Base-by-base conservation (phyloP, 2,888 invertebrate species). In the Ennomos fuscantarius region DNA sequence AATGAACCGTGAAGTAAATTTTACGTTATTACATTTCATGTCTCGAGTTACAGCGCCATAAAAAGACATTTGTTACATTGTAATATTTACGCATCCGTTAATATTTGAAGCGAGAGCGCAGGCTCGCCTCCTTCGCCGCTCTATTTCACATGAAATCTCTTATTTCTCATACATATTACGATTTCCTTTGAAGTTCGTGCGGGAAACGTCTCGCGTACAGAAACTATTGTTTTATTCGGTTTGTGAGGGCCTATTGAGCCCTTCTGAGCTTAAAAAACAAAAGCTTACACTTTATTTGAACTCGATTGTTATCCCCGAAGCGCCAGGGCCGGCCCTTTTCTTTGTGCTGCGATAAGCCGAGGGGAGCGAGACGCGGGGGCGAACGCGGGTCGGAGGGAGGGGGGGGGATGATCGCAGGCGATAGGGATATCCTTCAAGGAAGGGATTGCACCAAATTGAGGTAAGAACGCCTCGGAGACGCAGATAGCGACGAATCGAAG, bases 281-380 rank as follows among this genome's bases (percentile, higher is more conserved):
- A 73, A 69, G 70, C 67, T 68, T 73, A 70, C 66, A 74, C 70
- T 75, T 78, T 78, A 81, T 81, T 78, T 75, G 73, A 73, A 74
- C 63, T 73, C 72, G 66, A 76, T 76, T 76, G 77, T 73, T 68
- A 70, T 68, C 73, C 64, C 43, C 53, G 42, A 43, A 44, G 55
- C 56, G 56, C 57, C 52, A 46, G 56, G 52, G 56, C 60, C 58
- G 62, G 60, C 65, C 68, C 56, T 68, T 65, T 62, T 67, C 72
- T 68, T 74, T 73, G 70, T 69, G 70, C 65, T 12, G 58, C 66
- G 77, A 79, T 79, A 79, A 79, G 73, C 76, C 68, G 53, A 34
- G 45, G 57, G 62, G 47, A 34, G 47, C 36, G 42, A 11, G 45
- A 43, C 40, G 46, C n/a, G 42, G 39, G 39, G 40, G 8, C 24